Conservation (phyloP, 2,113 vertebrate species). For the Gavia stellata region DNA sequence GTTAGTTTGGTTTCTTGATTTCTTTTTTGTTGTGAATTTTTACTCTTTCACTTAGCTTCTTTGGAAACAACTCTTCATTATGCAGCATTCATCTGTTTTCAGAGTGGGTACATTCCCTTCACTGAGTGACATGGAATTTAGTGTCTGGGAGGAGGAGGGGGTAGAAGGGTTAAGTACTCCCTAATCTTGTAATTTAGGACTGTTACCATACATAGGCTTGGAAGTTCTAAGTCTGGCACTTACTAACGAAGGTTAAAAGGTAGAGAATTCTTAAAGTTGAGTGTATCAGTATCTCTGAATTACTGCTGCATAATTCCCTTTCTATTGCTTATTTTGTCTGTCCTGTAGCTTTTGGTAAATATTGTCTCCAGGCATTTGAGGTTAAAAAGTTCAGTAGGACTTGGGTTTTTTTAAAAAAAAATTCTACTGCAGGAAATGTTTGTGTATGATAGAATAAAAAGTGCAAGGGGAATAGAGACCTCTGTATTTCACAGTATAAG, state of each 20-base stretch:
- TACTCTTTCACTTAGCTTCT: not conserved
- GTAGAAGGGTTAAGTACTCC: not conserved
- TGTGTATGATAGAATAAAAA: not conserved
- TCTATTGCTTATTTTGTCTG: not conserved
- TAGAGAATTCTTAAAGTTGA: not conserved
- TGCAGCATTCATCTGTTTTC: not conserved
- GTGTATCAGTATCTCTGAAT: not conserved
- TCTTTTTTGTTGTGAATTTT: not conserved
- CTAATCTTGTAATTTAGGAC: not conserved
- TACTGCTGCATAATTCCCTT: not conserved
- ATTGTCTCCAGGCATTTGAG: not conserved
- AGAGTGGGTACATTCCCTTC: not conserved
- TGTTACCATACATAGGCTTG: not conserved
- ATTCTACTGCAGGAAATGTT: not conserved
- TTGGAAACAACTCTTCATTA: not conserved
- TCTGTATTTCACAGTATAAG: not conserved
- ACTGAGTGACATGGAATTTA: not conserved
- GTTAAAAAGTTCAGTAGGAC: not conserved
- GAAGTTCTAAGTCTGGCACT: not conserved
- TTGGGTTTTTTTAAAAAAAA: not conserved
- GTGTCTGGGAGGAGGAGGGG: not conserved
- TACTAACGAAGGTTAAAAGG: not conserved
- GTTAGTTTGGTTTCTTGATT: not conserved
- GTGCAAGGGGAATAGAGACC: not conserved
- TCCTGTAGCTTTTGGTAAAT: not conserved